phyloP scores from a whole-genome alignment of 1,140 invertebrate species.

The Drosophila santomea region DNA sequence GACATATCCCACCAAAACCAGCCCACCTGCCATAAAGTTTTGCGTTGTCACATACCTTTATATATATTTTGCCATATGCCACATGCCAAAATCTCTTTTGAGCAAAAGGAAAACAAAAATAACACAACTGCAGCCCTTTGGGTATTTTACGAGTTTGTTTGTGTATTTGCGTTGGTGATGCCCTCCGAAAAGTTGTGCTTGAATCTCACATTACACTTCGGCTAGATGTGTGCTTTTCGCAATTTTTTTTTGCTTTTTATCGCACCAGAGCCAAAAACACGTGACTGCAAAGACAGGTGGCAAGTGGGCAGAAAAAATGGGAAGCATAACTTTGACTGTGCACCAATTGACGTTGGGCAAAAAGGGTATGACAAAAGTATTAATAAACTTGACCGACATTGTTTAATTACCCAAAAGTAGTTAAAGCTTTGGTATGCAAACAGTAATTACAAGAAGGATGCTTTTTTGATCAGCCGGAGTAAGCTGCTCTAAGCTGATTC shows the following conservation, averaged over 20 bases:
- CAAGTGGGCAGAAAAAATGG: slow-evolving; percentile 21
- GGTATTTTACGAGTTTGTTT: slow-evolving; percentile 25
- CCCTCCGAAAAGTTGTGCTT: slow-evolving; percentile 55
- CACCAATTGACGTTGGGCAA: slow-evolving; percentile 18
- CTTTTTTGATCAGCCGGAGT: slow-evolving; percentile 2
- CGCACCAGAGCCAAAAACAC: slow-evolving; percentile 44
- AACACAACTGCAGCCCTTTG: slow-evolving; percentile 43
- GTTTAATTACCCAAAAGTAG: slow-evolving; percentile 37
- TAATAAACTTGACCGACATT: slow-evolving; percentile 43
- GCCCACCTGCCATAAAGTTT: slow-evolving; percentile 65
- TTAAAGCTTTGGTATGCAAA: slow-evolving; percentile 25
- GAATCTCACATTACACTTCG: slow-evolving; percentile 50
- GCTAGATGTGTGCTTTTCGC: slow-evolving; percentile 29
- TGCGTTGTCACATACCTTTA: slow-evolving; percentile 37
- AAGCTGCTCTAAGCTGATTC: neutral
- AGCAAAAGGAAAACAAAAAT: slow-evolving; percentile 57
- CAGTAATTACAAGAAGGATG: slow-evolving; percentile 23
- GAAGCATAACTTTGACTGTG: slow-evolving; percentile 20
- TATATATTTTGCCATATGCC: slow-evolving; percentile 48
- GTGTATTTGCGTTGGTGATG: slow-evolving; percentile 24
- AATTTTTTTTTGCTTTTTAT: slow-evolving; percentile 45
- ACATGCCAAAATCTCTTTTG: slow-evolving; percentile 71
- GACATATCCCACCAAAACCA: slow-evolving; percentile 5
- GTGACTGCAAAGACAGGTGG: slow-evolving; percentile 45
- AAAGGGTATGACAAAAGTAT: slow-evolving; percentile 36